Conservation (phyloP, 1,140 invertebrate species). For the Berghia stephanieae region DNA sequence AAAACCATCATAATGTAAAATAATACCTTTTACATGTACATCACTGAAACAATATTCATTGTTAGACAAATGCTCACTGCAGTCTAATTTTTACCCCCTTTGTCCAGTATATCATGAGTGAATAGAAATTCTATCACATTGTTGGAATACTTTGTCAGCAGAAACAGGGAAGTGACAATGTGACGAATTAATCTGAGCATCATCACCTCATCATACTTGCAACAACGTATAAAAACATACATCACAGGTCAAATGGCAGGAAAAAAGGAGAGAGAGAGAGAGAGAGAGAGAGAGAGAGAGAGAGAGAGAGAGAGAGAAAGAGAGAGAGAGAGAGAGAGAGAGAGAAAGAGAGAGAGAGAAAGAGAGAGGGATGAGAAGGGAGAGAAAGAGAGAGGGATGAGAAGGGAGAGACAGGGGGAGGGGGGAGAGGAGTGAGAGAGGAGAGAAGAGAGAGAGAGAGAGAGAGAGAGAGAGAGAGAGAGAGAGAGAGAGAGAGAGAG, state of each 20-base stretch:
- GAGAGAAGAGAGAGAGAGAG: not conserved
- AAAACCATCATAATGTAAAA: no score
- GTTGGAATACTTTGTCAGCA: no score
- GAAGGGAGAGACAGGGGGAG: not conserved
- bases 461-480: not conserved
- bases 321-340: not conserved
- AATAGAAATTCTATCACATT: not conserved
- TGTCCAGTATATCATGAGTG: not conserved
- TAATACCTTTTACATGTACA: no score
- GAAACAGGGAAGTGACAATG: no score
- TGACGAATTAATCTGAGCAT: no score
- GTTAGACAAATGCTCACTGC: not conserved
- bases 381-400: slow-evolving; percentile 11
- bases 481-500: slow-evolving; percentile 21
- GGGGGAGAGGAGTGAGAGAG: not conserved
- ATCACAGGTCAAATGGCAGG: not conserved
- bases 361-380: not conserved
- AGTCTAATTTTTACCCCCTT: not conserved
- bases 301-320: not conserved
- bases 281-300: slow-evolving; percentile 8
- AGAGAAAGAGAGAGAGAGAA: not conserved
- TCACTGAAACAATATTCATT: not conserved
- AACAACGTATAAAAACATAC: not conserved
- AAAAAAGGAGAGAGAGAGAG: slow-evolving; percentile 18
- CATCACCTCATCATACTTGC: no score